Base-by-base conservation (phyloP, 2,113 vertebrate genomes). In the Acanthochromis polyacanthus region DNA sequence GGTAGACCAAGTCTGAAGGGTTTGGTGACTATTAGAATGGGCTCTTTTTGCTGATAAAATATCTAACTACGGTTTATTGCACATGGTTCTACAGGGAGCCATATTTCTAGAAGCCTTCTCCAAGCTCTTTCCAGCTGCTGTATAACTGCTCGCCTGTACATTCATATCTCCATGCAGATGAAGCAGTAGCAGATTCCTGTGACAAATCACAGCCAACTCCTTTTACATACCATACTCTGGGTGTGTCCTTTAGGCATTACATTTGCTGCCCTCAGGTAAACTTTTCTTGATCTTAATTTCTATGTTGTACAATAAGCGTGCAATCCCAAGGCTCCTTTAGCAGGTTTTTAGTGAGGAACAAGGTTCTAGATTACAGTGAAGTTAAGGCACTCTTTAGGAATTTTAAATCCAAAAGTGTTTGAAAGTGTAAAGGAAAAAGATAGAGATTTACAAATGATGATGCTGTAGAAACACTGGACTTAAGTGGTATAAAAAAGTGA, bases 141-240 rank as follows among this genome's bases (percentile, higher is more conserved):
- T 77, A 11, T 15, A 51, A 25, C 46, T 61, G 20, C 56, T 76
- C 63, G 71, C 51, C 73, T 63, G 12, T 67, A 70, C 17, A 73
- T 78, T 83, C 62, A 73, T 76, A 75, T 61, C 68, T 63, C 16
- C 12, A 1, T 43, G 40, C 40, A 43, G 40, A 43, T 15, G 9
- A 76, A 74, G 48, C 30, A 71, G 67, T 80, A 51, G 52, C 86
- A 91, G 70, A 81, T 74, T 82, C 81, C 80, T 84, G 86, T 78
- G 73, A 91, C 73, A 89, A 90, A 85, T 89, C 58, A 61, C 88
- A 88, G 67, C 46, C 53, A 69, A 81, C 83, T 66, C 50, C 52
- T 87, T 83, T 70, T 70, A 80, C 68, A 93, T 87, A 78, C 71
- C 71, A n/a, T 51, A 63, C 75, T 23, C 11, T 46, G 84, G 78